Percentiles rank a stretch among this genome's conserved stretches.
phyloP scores from a whole-genome alignment of 2,888 invertebrate species.

The Nebria salina region DNA sequence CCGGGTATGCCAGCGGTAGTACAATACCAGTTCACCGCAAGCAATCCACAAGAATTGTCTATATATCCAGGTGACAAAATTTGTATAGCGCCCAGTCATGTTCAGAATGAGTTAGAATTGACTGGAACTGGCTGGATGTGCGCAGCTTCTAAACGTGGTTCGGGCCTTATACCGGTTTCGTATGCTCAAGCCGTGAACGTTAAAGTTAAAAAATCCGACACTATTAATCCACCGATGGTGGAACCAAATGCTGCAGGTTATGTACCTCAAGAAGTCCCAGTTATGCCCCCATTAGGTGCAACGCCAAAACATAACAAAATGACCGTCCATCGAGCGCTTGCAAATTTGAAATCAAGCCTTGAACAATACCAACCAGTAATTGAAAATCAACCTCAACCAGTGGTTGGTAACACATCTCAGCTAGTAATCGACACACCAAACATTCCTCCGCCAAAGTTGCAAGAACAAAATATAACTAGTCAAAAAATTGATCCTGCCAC shows the following conservation, averaged over 20 bases:
- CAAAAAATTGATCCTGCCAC: no score
- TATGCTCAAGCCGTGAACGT: slow-evolving; percentile 59
- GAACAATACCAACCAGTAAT: no score
- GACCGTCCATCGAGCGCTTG: no score
- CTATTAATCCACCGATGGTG: not conserved
- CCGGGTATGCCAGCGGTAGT: slow-evolving; percentile 73
- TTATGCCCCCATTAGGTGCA: not conserved
- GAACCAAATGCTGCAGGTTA: not conserved
- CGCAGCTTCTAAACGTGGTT: slow-evolving; percentile 68
- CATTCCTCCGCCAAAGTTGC: no score
- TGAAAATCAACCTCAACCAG: no score
- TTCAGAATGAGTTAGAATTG: slow-evolving; percentile 74
- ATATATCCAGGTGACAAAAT: slow-evolving; percentile 81
- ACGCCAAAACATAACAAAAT: no score
- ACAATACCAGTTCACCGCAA: slow-evolving; percentile 79
- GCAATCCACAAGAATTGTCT: slow-evolving; percentile 78
- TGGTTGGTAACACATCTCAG: no score
- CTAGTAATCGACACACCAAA: no score
- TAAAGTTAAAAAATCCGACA: not conserved
- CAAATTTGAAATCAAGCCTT: no score
- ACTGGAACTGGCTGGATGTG: slow-evolving; percentile 77
- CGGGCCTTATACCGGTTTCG: slow-evolving; percentile 73
- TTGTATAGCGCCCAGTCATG: slow-evolving; percentile 82
- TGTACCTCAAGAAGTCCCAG: not conserved
- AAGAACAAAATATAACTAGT: no score